These are phyloP conservation scores for Drosophila melanogaster DNA, from an alignment of 1,140 invertebrate species.

Conservation along the genomic window Release_6_plus_ISO1_MT NC_004354.4:12155501-12156000, in stretches of 20 bases:
- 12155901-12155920: slow-evolving; percentile 62
- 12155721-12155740: slow-evolving; percentile 26
- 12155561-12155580: slow-evolving; percentile 24
- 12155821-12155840: slow-evolving; percentile 76
- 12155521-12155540: slow-evolving; percentile 56
- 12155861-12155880: slow-evolving; percentile 77
- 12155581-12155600: too few relatives aligned
- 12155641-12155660: not conserved
- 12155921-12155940: slow-evolving; percentile 45
- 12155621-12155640: not conserved
- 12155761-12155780: not conserved
- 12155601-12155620: not conserved
- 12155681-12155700: slow-evolving; percentile 56
- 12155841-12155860: slow-evolving; percentile 82
- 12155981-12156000: slow-evolving; percentile 19
- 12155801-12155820: slow-evolving; percentile 49
- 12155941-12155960: too few relatives aligned
- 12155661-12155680: slow-evolving; percentile 38
- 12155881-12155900: slow-evolving; percentile 81
- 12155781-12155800: slow-evolving; percentile 11
- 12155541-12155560: slow-evolving; percentile 50
- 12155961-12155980: slow-evolving; percentile 38
- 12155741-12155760: slow-evolving; percentile 18
- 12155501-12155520: slow-evolving; percentile 47
- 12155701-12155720: slow-evolving; percentile 74